Evolutionary conservation across 2,888 invertebrate genomes (phyloP).

Genomic region (Philonicus albiceps): DNA sequence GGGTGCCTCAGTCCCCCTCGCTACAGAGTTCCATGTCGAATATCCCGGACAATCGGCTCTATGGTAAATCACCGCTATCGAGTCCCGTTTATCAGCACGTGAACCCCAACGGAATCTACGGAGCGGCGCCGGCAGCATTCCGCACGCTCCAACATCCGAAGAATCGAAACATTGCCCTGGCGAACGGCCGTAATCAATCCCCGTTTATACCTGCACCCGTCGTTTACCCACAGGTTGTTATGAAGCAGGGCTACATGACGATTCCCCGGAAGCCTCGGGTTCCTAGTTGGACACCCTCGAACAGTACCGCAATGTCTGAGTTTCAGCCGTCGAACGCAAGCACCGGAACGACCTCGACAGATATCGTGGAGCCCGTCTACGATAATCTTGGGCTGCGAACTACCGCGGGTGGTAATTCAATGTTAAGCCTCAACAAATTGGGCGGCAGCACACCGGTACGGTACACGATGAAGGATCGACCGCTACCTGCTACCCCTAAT

Average conservation of each 20-base stretch:
- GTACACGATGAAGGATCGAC: conserved; percentile 70
- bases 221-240: conserved; percentile 67
- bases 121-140: conserved; percentile 68
- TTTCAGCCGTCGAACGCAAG: conserved; percentile 52
- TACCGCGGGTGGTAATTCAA: conserved; percentile 86
- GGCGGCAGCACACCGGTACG: conserved; percentile 65
- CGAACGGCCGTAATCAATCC: conserved; percentile 65
- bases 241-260: conserved; percentile 83
- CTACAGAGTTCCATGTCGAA: conserved; percentile 85
- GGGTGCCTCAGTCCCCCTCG: conserved; percentile 76
- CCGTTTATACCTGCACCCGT: conserved; percentile 77
- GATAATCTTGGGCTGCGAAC: conserved; percentile 86
- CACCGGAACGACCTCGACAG: conserved; percentile 62
- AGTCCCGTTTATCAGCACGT: conserved; percentile 71
- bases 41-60: conserved; percentile 68
- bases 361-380: conserved; percentile 78
- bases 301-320: conserved; percentile 65
- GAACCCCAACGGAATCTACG: conserved; percentile 52
- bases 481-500: conserved; percentile 71
- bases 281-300: conserved; percentile 79
- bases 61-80: conserved; percentile 64
- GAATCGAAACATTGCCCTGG: conserved; percentile 60
- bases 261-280: conserved; percentile 84
- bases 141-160: conserved; percentile 82
- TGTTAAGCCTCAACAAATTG: conserved; percentile 78